Evolutionary conservation across 1,140 invertebrate species (phyloP), one percentile per base, ranked within the genome.

Genomic region (Gonioctena quinquepunctata): DNA sequence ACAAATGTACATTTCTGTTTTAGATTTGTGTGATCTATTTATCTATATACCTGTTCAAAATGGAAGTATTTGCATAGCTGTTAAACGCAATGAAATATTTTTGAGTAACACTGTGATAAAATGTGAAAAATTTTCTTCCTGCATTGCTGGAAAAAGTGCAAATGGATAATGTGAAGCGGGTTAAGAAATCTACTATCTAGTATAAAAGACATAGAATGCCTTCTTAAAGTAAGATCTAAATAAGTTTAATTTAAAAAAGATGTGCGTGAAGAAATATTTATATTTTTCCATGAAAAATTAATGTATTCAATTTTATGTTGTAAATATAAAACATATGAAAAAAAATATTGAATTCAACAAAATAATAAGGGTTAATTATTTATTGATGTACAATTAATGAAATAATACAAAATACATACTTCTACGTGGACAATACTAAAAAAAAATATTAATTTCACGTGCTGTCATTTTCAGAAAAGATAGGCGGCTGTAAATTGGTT

Each of bases 1-100:
- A n/a, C 76, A 79, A 75, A 73, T 80, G 74, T 79, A 79, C 48
- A 27, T 79, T 19, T 66, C 71, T 69, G 76, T 74, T 5, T 61
- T 68, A 54, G 66, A 27, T 27, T 52, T 71, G 23, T 80, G 74
- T 73, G 76, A 78, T 76, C 61, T 80, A 16, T 78, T 76, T 70
- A 50, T 76, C 7, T 77, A 71, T 69, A 70, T 74, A 13, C 74
- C 73, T 50, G 50, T 72, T 13, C 25, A 71, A 66, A 70, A 74
- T 68, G 71, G 73, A 25, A 62, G 65, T 70, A 16, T 23, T 7
- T 60, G 21, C n/a, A 52, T 76, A 62, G 11, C 50, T 59, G 76
- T 76, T 8, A 16, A 72, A 28, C 60, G 73, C 18, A 62, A 77
- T 64, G 72, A 77, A 70, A 2, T 68, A 50, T 79, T 76, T 68